A percentile compares a stretch with the other conserved stretches of the same genome.
These are phyloP conservation scores for Zonitis immaculata DNA, from an alignment of 2,888 invertebrate species.

Conservation along the genomic window DNA sequence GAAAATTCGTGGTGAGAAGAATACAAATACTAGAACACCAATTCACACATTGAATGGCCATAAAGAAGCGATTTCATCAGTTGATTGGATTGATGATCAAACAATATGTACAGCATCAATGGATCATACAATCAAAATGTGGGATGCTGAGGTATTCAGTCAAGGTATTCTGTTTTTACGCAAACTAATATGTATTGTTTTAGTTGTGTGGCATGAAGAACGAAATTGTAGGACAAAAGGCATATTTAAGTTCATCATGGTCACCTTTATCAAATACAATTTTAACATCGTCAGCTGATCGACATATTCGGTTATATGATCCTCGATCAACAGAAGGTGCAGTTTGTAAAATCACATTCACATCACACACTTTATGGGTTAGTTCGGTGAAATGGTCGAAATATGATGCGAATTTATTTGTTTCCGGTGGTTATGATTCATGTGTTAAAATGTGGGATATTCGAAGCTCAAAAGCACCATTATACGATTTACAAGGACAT, in stretches of 20 bases:
- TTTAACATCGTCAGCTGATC: constrained; percentile 85
- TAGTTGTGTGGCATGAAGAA: constrained; percentile 72
- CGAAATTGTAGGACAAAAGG: constrained; percentile 83
- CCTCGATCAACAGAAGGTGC: constrained; percentile 82
- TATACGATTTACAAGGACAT: constrained; percentile 91
- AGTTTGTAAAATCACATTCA: constrained; percentile 81
- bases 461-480: constrained; percentile 83
- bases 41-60: constrained; percentile 87
- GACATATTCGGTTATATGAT: constrained; percentile 88
- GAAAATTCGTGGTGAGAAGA: constrained; percentile 31
- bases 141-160: constrained; percentile 71
- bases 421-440: constrained; percentile 90
- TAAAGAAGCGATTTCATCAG: constrained; percentile 80
- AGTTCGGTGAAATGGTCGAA: constrained; percentile 86
- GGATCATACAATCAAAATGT: constrained; percentile 93
- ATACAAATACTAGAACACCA: constrained; percentile 59
- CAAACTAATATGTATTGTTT: constrained; percentile 9
- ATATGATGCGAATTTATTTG: constrained; percentile 74
- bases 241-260: constrained; percentile 82
- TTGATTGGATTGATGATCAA: constrained; percentile 76
- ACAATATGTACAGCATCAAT: constrained; percentile 84
- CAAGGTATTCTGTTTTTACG: background rate
- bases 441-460: constrained; percentile 94
- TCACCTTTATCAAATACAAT: constrained; percentile 70
- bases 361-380: constrained; percentile 90